phyloP scores from a whole-genome alignment of 2,888 invertebrate genomes.

The Linyphia triangularis region DNA sequence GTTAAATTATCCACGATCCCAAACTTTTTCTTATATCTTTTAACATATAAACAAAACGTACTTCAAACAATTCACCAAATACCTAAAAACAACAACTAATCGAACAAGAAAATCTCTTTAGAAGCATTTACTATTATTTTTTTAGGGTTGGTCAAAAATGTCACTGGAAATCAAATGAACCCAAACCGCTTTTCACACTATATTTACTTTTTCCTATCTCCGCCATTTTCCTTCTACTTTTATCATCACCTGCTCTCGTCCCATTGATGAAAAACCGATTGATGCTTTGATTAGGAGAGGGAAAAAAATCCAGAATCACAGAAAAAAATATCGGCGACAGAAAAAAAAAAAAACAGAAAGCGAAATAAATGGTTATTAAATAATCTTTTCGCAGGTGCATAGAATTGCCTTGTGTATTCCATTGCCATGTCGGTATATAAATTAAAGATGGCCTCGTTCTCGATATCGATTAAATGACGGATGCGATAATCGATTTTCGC shows the following conservation, averaged over 20 bases:
- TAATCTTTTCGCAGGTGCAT: conserved; percentile 64
- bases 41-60: too few species aligned
- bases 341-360: conserved; percentile 5
- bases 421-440: conserved; percentile 20
- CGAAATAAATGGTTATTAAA: conserved; percentile 51
- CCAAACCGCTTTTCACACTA: not conserved
- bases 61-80: too few species aligned
- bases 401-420: conserved; percentile 5
- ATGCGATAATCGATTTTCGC: conserved; percentile 58
- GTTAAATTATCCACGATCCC: too few species aligned
- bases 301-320: conserved; percentile 3
- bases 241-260: conserved; percentile 42
- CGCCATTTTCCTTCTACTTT: not conserved
- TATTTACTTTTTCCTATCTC: not conserved
- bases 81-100: too few species aligned
- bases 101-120: too few species aligned
- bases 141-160: not conserved
- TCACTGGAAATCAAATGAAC: not conserved
- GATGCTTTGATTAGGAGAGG: conserved; percentile 35
- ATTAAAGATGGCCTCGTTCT: conserved; percentile 46
- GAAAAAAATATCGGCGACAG: not conserved
- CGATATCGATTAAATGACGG: conserved; percentile 67
- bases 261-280: conserved; percentile 47
- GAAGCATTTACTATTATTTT: too few species aligned
- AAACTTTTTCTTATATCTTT: too few species aligned